phyloP scores from a whole-genome alignment of 2,888 invertebrate genomes.

The Boloria euphrosyne region DNA sequence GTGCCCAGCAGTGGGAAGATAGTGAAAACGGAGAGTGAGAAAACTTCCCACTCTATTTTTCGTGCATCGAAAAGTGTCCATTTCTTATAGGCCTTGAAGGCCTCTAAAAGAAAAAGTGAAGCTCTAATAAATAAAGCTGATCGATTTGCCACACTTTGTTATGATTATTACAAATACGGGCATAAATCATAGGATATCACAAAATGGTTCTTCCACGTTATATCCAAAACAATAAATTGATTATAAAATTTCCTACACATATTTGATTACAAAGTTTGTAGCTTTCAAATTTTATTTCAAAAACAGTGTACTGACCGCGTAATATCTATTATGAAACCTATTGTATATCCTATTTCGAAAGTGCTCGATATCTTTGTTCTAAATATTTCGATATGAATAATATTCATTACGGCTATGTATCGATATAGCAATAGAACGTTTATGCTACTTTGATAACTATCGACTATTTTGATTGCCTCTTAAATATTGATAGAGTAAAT shows the following conservation, averaged over 20 bases:
- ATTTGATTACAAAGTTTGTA: slow-evolving; percentile 44
- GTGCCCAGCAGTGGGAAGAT: too few species aligned
- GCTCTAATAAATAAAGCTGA: neutral
- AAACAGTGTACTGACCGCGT: slow-evolving; percentile 8
- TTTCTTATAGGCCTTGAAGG: too few species aligned
- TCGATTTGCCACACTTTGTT: slow-evolving; percentile 25
- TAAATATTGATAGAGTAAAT: too few species aligned
- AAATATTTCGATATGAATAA: slow-evolving; percentile 3
- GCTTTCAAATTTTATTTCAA: slow-evolving; percentile 30
- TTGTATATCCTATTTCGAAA: slow-evolving; percentile 12
- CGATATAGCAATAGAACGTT: too few species aligned
- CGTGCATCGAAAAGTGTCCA: too few species aligned
- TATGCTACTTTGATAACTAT: too few species aligned
- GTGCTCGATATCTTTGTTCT: slow-evolving; percentile 4
- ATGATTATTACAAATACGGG: slow-evolving; percentile 35
- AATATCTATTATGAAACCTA: slow-evolving; percentile 5
- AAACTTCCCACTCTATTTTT: too few species aligned
- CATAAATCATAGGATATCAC: slow-evolving; percentile 49
- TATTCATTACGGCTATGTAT: neutral
- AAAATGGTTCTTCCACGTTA: slow-evolving; percentile 39
- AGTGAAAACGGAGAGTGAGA: too few species aligned
- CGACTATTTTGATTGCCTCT: too few species aligned
- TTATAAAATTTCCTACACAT: slow-evolving; percentile 42
- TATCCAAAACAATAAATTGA: slow-evolving; percentile 4
- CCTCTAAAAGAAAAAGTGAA: too few species aligned